Percentiles rank a stretch among this genome's conserved stretches.
Conservation (phyloP, 2,888 invertebrate genomes). For the Cataglyphis albicans region DNA sequence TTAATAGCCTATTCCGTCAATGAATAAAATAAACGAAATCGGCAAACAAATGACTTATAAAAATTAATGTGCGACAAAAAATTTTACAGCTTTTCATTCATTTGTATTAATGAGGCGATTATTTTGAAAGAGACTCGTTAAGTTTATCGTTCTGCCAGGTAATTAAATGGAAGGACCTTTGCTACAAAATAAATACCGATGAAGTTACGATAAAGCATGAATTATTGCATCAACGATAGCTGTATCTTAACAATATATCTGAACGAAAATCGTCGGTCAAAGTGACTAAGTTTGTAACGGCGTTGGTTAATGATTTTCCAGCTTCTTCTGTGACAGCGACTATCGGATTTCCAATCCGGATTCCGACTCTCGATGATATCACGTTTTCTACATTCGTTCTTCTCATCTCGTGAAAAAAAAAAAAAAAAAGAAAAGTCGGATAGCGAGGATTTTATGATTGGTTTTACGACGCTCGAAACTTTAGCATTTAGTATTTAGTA, state of each 20-base stretch:
- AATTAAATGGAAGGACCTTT: slow-evolving; percentile 1
- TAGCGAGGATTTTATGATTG: background rate
- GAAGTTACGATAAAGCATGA: background rate
- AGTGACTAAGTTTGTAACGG: background rate
- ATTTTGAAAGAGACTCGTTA: background rate
- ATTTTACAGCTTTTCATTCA: background rate
- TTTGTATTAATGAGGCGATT: background rate
- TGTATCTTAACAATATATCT: background rate
- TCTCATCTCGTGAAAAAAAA: background rate
- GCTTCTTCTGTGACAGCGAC: background rate
- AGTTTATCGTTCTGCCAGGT: background rate
- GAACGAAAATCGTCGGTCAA: background rate
- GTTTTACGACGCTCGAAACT: background rate
- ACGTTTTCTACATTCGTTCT: background rate
- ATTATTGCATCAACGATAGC: background rate
- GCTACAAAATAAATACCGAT: background rate
- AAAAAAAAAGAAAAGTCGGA: background rate
- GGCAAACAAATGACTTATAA: background rate
- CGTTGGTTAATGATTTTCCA: slow-evolving; percentile 20
- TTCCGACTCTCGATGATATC: background rate
- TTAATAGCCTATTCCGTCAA: background rate
- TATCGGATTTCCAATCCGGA: slow-evolving; percentile 17
- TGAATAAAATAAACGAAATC: background rate
- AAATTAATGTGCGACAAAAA: background rate
- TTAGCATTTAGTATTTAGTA: background rate